These are phyloP conservation scores for Microcebus ravelobensis DNA, from an alignment of 2,113 vertebrate species.

Conservation along the genomic window DNA sequence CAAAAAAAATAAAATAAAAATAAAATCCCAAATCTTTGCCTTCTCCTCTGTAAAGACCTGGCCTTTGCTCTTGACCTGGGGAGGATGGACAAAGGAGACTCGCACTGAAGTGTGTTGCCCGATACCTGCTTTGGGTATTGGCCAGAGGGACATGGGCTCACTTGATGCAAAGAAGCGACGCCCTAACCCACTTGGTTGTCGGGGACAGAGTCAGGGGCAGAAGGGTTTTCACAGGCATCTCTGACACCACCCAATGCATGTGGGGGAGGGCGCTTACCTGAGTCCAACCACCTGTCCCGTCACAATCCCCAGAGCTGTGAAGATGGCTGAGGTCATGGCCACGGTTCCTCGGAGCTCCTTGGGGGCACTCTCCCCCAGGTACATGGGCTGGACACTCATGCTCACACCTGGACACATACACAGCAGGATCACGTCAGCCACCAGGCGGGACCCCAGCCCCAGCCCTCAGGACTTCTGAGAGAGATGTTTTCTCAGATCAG, in stretches of 20 bases:
- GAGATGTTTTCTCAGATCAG: neutral
- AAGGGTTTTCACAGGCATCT: neutral
- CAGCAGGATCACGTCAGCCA: neutral
- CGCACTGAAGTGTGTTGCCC: neutral
- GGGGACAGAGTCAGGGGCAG: neutral
- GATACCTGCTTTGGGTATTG: neutral
- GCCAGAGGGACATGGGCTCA: neutral
- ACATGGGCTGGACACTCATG: slow-evolving; percentile 97
- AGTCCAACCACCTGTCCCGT: slow-evolving; percentile 92
- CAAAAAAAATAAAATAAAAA: neutral
- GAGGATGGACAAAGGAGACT: neutral
- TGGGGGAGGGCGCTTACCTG: slow-evolving; percentile 81
- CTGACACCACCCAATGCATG: neutral
- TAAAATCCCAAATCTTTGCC: neutral
- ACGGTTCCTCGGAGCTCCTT: slow-evolving; percentile 91
- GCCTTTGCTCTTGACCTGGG: neutral
- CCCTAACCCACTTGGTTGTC: neutral
- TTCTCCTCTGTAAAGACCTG: neutral
- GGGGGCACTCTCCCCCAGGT: slow-evolving; percentile 94
- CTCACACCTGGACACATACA: slow-evolving; percentile 87
- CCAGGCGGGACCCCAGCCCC: neutral
- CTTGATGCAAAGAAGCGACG: neutral
- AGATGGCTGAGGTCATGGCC: slow-evolving; percentile 90
- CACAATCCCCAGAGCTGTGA: slow-evolving; percentile 91
- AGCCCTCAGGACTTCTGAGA: neutral